Evolutionary conservation across 2,888 invertebrate species (phyloP), one percentile per base, ranked within the genome.

Genomic region (Encarsia formosa): DNA sequence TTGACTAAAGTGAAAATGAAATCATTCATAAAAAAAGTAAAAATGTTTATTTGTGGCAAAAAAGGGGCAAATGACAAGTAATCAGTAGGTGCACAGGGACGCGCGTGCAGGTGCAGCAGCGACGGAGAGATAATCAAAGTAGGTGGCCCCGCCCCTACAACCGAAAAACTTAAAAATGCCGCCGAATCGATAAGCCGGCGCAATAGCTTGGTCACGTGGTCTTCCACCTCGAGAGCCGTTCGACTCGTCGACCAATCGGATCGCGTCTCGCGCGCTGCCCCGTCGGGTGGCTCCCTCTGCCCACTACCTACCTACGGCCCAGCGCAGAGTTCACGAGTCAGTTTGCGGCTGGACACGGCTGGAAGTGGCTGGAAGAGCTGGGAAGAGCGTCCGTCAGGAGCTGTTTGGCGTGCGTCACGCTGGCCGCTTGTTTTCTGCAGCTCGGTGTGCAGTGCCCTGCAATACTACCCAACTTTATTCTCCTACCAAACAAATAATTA

Each of bases 141-240:
- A 55, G 58, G 57, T 62, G 52, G 66, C 65, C 59, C 67, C 63
- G 62, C 68, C 65, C 63, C 71, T 67, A 63, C 49, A 31, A 55
- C 59, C 66, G 73, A 74, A 75, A n/a, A 84, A 85, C 81, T 85
- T 85, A 85, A 85, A 85, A 86, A 85, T 85, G 84, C 85, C 85
- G 85, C 85, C 85, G 84, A 83, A 79, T 80, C 80, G 81, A 80
- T 65, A 80, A 81, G 9, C 82, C 83, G 84, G 85, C 86, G 85
- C 85, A 83, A 86, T 85, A 85, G 81, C 80, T 80, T 55, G 61
- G 78, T 82, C 85, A 85, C 84, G 84, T 68, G 68, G 61, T 40
- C 24, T 40, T 45, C 41, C 51, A 20, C 44, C 26, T 37, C 56
- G 45, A n/a, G n/a, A n/a, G n/a, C n/a, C n/a, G n/a, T n/a, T n/a